phyloP scores from a whole-genome alignment of 2,113 vertebrate genomes.

The Cyprinodon brontotheroides region DNA sequence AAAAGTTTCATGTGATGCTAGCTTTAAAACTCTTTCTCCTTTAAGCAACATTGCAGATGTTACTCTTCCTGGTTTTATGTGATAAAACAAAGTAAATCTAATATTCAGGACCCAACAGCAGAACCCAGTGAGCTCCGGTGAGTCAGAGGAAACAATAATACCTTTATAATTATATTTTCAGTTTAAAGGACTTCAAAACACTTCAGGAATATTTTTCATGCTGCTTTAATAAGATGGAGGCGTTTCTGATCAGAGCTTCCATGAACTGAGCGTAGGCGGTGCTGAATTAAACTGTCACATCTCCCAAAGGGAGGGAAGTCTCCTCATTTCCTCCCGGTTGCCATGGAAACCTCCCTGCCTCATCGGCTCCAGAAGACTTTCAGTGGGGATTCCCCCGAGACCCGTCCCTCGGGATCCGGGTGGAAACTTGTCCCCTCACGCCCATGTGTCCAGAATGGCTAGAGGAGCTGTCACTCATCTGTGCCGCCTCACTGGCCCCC shows the following conservation, averaged over 20 bases:
- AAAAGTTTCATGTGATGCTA: too few species aligned
- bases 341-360: conserved; percentile 31
- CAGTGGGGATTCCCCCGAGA: conserved; percentile 8
- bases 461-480: conserved; percentile 44
- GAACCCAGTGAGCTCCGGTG: too few species aligned
- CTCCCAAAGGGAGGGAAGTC: conserved; percentile 19
- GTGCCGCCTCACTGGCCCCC: conserved; percentile 12
- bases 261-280: conserved; percentile 29
- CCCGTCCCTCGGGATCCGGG: conserved; percentile 34
- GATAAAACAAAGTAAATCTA: too few species aligned
- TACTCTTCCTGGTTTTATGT: too few species aligned
- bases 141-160: too few species aligned
- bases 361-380: conserved; percentile 25
- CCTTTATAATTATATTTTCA: too few species aligned
- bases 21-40: too few species aligned
- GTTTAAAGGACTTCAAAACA: too few species aligned
- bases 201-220: background rate
- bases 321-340: conserved; percentile 23
- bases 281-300: conserved; percentile 41
- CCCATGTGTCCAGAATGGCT: conserved; percentile 45
- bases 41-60: too few species aligned
- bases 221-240: background rate
- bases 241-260: conserved; percentile 3
- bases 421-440: conserved; percentile 46
- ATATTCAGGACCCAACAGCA: too few species aligned